Evolutionary conservation across 2,113 vertebrate genomes (phyloP).

Genomic region (Atherinomorus stipes): DNA sequence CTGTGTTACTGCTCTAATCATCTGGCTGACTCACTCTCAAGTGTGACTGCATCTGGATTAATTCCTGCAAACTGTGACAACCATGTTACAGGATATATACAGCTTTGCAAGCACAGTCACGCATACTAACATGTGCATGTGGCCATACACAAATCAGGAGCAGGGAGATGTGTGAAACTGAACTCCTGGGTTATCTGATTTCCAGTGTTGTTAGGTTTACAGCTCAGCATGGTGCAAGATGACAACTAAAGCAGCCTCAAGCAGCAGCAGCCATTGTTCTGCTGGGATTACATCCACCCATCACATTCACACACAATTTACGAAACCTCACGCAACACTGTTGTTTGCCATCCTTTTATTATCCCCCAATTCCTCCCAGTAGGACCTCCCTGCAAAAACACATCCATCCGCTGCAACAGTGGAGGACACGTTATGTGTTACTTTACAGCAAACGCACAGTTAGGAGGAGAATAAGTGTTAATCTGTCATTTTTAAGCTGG

Average conservation of each 20-base stretch:
- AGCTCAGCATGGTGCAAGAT: slow-evolving; percentile 46
- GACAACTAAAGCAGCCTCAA: slow-evolving; percentile 57
- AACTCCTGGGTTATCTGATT: slow-evolving; percentile 59
- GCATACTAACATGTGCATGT: not conserved
- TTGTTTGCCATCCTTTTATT: slow-evolving; percentile 71
- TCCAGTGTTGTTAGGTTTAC: slow-evolving; percentile 42
- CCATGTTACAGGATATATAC: slow-evolving; percentile 11
- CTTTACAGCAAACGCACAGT: slow-evolving; percentile 45
- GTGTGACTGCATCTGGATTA: slow-evolving; percentile 62
- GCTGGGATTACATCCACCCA: slow-evolving; percentile 64
- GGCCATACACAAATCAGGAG: slow-evolving; percentile 10
- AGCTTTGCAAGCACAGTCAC: slow-evolving; percentile 19
- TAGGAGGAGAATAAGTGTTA: slow-evolving; percentile 53
- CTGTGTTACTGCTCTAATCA: slow-evolving; percentile 57
- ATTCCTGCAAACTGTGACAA: slow-evolving; percentile 46
- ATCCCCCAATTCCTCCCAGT: slow-evolving; percentile 46
- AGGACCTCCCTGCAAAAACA: slow-evolving; percentile 35
- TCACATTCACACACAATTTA: slow-evolving; percentile 51
- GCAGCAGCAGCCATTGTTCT: slow-evolving; percentile 67
- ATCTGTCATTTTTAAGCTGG: slow-evolving; percentile 56
- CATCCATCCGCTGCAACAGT: slow-evolving; percentile 22
- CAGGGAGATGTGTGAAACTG: slow-evolving; percentile 37
- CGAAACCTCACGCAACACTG: slow-evolving; percentile 55
- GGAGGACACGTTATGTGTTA: slow-evolving; percentile 38
- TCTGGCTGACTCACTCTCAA: slow-evolving; percentile 51